Conservation (phyloP, 1,140 invertebrate genomes). For the Calycopis cecrops region DNA sequence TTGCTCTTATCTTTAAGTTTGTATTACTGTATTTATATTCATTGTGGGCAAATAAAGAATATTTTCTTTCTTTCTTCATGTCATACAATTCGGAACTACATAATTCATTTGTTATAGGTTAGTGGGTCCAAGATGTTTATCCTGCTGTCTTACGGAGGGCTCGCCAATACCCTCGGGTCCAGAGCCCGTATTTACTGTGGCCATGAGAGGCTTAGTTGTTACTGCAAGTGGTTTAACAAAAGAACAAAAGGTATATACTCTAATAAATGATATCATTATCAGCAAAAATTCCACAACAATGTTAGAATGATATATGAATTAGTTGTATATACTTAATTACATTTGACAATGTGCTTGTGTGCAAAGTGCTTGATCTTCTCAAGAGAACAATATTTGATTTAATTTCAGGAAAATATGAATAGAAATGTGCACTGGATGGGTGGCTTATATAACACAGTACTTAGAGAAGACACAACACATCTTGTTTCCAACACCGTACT, state of each 20-base stretch:
- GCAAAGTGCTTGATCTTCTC: too few relatives aligned
- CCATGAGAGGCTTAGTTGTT: slow-evolving; percentile 86
- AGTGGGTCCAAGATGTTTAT: slow-evolving; percentile 86
- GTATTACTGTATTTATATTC: slow-evolving; percentile 1
- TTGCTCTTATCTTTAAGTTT: too few relatives aligned
- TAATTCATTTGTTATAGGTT: slow-evolving; percentile 65
- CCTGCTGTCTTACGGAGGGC: slow-evolving; percentile 82
- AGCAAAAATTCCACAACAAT: too few relatives aligned
- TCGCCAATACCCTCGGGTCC: slow-evolving; percentile 84
- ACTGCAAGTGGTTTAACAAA: slow-evolving; percentile 82
- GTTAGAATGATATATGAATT: too few relatives aligned
- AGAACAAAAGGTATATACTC: slow-evolving; percentile 76
- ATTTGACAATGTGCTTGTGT: too few relatives aligned
- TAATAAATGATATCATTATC: too few relatives aligned
- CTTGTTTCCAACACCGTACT: slow-evolving; percentile 85
- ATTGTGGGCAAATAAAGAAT: too few relatives aligned
- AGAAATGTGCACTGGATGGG: slow-evolving; percentile 88
- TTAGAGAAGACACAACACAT: slow-evolving; percentile 87
- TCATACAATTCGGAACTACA: neutral
- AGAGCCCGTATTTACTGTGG: slow-evolving; percentile 86
- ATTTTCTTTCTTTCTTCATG: too few relatives aligned
- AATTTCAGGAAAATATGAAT: slow-evolving; percentile 79
- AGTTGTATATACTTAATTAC: too few relatives aligned
- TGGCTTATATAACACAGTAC: slow-evolving; percentile 82
- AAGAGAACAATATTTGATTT: slow-evolving; percentile 9